Conservation (phyloP, 2,797 vertebrate genomes). For the Rhabdomys pumilio region DNA sequence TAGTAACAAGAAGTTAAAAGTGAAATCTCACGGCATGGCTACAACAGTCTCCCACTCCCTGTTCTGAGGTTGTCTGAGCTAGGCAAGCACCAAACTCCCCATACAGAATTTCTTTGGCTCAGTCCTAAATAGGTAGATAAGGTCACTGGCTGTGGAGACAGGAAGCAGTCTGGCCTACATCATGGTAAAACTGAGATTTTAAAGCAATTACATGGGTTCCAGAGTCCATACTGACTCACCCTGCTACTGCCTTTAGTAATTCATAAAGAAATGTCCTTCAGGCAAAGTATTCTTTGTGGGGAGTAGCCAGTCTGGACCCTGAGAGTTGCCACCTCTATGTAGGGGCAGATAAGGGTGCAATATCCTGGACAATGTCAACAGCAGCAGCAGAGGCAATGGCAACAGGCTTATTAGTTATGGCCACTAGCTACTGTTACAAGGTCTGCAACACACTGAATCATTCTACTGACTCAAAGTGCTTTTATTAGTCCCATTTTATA, state of each 20-base stretch:
- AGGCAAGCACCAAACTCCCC: no score
- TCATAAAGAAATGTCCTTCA: not conserved
- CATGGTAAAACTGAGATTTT: not conserved
- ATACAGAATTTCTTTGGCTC: not conserved
- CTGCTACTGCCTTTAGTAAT: not conserved
- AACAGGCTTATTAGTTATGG: not conserved
- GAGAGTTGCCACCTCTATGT: not conserved
- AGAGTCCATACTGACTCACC: not conserved
- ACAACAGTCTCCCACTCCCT: not conserved
- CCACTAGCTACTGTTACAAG: not conserved
- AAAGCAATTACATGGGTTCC: not conserved
- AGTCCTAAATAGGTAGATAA: not conserved
- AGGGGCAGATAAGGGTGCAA: not conserved
- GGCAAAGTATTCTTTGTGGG: not conserved
- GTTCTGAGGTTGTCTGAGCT: not conserved
- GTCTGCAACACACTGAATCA: constrained; percentile 2
- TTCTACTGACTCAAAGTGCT: not conserved
- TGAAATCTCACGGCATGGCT: not conserved
- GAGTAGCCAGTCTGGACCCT: not conserved
- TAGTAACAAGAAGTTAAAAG: not conserved
- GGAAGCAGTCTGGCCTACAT: not conserved
- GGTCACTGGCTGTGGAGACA: not conserved
- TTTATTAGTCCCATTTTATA: not conserved
- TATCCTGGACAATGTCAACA: not conserved
- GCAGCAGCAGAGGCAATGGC: not conserved